These are phyloP conservation scores for Euura saliciscinereae DNA, from an alignment of 1,140 invertebrate species.

Conservation along the genomic window DNA sequence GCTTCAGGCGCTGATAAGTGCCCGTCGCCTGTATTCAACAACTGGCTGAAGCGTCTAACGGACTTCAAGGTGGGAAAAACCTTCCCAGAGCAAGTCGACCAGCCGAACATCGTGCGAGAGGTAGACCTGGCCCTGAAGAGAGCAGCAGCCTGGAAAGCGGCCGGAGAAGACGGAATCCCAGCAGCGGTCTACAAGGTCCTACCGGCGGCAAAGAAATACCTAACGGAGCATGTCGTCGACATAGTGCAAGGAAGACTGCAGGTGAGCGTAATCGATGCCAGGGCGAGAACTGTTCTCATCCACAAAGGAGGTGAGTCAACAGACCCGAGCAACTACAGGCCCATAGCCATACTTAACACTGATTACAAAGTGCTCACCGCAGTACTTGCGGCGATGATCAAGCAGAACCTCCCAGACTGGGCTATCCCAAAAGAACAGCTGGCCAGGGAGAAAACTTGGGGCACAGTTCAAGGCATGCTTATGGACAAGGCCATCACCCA, in stretches of 20 bases:
- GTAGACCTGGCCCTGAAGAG: neutral
- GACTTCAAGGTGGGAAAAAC: neutral
- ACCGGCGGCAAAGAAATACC: constrained; percentile 14
- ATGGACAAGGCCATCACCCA: too few relatives aligned
- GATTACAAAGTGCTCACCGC: too few relatives aligned
- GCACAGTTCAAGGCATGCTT: constrained; percentile 31
- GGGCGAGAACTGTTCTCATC: constrained; percentile 20
- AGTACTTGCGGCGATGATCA: constrained; percentile 20
- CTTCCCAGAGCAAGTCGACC: neutral
- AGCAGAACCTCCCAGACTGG: constrained; percentile 21
- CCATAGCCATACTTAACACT: constrained; percentile 26
- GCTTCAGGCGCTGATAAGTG: neutral
- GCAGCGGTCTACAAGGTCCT: constrained; percentile 21
- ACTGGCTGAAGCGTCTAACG: neutral
- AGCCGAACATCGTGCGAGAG: neutral
- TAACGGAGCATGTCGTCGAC: constrained; percentile 4
- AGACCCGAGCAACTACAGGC: constrained; percentile 21
- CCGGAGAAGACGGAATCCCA: constrained; percentile 20
- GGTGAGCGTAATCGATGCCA: constrained; percentile 15
- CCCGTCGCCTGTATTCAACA: neutral
- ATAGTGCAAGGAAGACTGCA: neutral
- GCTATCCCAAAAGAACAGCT: constrained; percentile 27
- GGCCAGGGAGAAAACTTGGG: constrained; percentile 29
- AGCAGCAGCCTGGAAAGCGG: constrained; percentile 22
- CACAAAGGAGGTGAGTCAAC: constrained; percentile 20